These are phyloP conservation scores for Idaea biselata DNA, from an alignment of 2,888 invertebrate genomes.

Conservation along the genomic window DNA sequence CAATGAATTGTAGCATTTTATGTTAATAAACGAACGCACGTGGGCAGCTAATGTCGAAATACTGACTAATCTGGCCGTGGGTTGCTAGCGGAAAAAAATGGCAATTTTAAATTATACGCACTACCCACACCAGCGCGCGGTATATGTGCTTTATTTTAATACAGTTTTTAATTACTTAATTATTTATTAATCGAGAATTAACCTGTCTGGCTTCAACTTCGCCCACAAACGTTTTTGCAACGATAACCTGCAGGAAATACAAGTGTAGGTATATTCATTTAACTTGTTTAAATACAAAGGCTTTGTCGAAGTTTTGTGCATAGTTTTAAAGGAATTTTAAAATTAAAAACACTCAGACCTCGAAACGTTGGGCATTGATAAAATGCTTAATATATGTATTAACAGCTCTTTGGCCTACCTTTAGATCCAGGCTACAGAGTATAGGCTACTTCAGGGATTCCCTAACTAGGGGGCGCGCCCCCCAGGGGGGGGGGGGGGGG, in stretches of 20 bases:
- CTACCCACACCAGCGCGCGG: slow-evolving; percentile 64
- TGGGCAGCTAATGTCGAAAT: slow-evolving; percentile 75
- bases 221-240: slow-evolving; percentile 45
- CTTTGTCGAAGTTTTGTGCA: too few species aligned
- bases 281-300: background rate
- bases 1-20: slow-evolving; percentile 77
- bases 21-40: slow-evolving; percentile 68
- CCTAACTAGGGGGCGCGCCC: too few species aligned
- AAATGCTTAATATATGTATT: too few species aligned
- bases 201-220: slow-evolving; percentile 35
- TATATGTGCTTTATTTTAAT: slow-evolving; percentile 62
- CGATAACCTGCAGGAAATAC: slow-evolving; percentile 14
- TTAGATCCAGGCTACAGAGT: too few species aligned
- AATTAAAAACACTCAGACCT: too few species aligned
- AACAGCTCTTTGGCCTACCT: too few species aligned
- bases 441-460: too few species aligned
- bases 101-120: slow-evolving; percentile 78
- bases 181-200: slow-evolving; percentile 52
- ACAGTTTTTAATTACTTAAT: slow-evolving; percentile 73
- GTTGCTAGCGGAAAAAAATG: slow-evolving; percentile 72
- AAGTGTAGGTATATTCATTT: background rate
- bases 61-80: slow-evolving; percentile 77
- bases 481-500: too few species aligned
- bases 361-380: too few species aligned
- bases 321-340: too few species aligned